Percentiles rank a stretch among this genome's conserved stretches.
phyloP scores from a whole-genome alignment of 2,113 vertebrate species.

The Columbina picui region DNA sequence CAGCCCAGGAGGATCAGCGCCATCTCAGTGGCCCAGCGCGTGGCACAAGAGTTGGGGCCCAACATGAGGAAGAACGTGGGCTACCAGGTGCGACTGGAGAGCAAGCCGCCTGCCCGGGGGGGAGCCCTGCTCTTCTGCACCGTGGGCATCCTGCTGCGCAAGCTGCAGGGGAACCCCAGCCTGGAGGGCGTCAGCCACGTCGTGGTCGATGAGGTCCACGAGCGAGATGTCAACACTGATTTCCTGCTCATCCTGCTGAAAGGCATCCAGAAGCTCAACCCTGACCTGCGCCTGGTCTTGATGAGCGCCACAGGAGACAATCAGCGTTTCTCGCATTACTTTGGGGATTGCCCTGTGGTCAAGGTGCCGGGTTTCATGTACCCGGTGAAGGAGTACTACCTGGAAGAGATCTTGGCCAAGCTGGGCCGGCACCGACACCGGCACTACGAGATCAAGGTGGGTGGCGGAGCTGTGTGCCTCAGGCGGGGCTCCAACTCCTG shows the following conservation, averaged over 20 bases:
- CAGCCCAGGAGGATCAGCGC: conserved; percentile 95
- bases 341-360: conserved; percentile 87
- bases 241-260: conserved; percentile 93
- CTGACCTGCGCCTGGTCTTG: conserved; percentile 85
- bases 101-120: conserved; percentile 83
- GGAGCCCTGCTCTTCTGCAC: conserved; percentile 96
- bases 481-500: not conserved
- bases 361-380: conserved; percentile 96
- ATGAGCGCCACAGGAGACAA: conserved; percentile 97
- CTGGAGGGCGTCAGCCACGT: conserved; percentile 93
- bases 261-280: conserved; percentile 82
- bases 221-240: conserved; percentile 95
- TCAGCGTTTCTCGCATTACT: conserved; percentile 87
- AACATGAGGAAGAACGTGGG: conserved; percentile 85
- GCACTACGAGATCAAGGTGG: conserved; percentile 75
- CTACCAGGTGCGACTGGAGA: conserved; percentile 95
- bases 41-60: conserved; percentile 91
- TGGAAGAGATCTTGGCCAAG: conserved; percentile 90
- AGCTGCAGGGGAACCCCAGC: conserved; percentile 89
- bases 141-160: conserved; percentile 90
- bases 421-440: conserved; percentile 79
- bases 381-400: conserved; percentile 87
- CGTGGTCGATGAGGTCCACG: conserved; percentile 95
- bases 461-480: not conserved
- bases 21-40: conserved; percentile 92